These are phyloP conservation scores for Acrobasis suavella DNA, from an alignment of 2,888 invertebrate species.

Conservation along the genomic window DNA sequence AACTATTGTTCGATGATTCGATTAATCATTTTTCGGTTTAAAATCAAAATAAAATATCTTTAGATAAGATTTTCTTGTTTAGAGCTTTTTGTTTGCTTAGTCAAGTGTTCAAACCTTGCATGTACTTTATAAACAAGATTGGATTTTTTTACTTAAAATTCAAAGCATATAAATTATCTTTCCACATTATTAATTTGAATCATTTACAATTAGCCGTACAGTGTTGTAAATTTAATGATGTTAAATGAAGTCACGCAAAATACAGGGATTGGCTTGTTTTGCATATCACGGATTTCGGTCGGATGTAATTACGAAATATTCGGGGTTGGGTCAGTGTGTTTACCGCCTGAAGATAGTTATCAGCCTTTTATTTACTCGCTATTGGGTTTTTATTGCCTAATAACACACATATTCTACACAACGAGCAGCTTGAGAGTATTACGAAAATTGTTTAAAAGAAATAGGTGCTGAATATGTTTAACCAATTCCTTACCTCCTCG, in stretches of 20 bases:
- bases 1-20: too few species aligned
- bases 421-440: too few species aligned
- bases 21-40: too few species aligned
- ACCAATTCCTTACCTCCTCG: too few species aligned
- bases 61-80: too few species aligned
- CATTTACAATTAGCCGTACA: conserved; percentile 51
- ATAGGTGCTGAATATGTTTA: too few species aligned
- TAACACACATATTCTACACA: not conserved
- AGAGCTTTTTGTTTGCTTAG: too few species aligned
- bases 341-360: conserved; percentile 7
- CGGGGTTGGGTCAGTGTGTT: conserved; percentile 14
- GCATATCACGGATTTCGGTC: conserved; percentile 19
- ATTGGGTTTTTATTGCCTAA: conserved; percentile 1
- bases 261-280: conserved; percentile 32
- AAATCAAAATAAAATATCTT: too few species aligned
- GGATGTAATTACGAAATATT: conserved; percentile 7
- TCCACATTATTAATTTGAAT: conserved; percentile 24
- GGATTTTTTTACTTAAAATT: not conserved
- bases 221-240: conserved; percentile 40
- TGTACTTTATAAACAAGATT: too few species aligned
- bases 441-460: too few species aligned
- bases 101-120: too few species aligned
- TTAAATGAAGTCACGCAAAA: conserved; percentile 50
- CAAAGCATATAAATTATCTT: not conserved
- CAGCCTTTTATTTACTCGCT: conserved; percentile 5